These are phyloP conservation scores for Coelopa pilipes DNA, from an alignment of 2,888 invertebrate species.

Conservation along the genomic window DNA sequence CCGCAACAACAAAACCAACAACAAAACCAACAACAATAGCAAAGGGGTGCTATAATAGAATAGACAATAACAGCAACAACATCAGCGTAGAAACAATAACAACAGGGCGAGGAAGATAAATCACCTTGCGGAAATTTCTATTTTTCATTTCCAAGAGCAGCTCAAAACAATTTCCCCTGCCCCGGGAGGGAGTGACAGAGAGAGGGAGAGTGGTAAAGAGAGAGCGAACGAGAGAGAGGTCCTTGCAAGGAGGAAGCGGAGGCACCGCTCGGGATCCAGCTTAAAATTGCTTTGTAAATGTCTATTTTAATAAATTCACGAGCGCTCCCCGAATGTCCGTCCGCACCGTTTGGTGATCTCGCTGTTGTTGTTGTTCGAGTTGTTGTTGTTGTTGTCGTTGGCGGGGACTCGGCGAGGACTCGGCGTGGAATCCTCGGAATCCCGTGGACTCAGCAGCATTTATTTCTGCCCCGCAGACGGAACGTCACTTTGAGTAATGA, in stretches of 20 bases:
- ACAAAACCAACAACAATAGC: not conserved
- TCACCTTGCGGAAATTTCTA: conserved; percentile 7
- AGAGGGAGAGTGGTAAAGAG: too few relatives aligned
- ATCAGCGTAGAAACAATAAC: too few relatives aligned
- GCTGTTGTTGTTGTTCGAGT: too few relatives aligned
- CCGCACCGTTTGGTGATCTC: not conserved
- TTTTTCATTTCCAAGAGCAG: not conserved
- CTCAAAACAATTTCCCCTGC: not conserved
- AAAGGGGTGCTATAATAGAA: too few relatives aligned
- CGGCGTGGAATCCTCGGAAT: not conserved
- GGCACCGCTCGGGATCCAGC: not conserved
- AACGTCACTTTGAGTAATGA: conserved; percentile 23
- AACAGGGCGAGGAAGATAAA: not conserved
- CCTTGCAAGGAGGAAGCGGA: not conserved
- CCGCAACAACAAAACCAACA: too few relatives aligned
- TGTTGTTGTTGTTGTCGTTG: not conserved
- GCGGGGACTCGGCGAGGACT: not conserved
- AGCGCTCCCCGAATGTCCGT: not conserved
- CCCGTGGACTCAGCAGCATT: not conserved
- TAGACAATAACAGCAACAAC: too few relatives aligned
- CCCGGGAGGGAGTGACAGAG: not conserved
- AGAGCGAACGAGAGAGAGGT: not conserved
- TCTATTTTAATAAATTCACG: conserved; percentile 16
- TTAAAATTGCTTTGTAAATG: conserved; percentile 17
- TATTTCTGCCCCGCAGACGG: too few relatives aligned